Percentiles rank a stretch among this genome's conserved stretches.
Evolutionary conservation across 2,888 invertebrate species (phyloP).

Genomic region (Eupithecia vulgata): DNA sequence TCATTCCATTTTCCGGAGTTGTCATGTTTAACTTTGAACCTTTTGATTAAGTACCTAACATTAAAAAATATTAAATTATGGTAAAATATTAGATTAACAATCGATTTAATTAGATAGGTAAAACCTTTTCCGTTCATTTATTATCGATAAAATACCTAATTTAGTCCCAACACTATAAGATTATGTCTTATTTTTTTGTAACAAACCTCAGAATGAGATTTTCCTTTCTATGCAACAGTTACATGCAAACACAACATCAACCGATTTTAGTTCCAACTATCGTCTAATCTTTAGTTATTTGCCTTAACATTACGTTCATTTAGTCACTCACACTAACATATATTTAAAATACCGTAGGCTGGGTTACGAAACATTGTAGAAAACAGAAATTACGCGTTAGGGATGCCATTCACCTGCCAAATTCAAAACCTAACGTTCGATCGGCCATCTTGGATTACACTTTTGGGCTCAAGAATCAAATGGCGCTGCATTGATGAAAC

Average conservation of each 20-base stretch:
- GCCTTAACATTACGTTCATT: constrained; percentile 37
- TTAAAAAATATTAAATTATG: no score
- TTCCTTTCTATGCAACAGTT: not conserved
- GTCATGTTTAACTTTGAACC: not conserved
- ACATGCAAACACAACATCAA: not conserved
- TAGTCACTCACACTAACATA: constrained; percentile 38
- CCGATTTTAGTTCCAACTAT: not conserved
- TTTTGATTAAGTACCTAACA: not conserved
- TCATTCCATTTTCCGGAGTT: not conserved
- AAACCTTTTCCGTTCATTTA: not conserved
- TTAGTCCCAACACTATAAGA: not conserved
- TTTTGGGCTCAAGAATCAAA: not conserved
- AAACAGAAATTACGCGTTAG: constrained; percentile 20
- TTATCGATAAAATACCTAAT: not conserved
- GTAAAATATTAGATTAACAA: no score
- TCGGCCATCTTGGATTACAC: constrained; percentile 3
- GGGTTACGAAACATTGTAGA: constrained; percentile 50
- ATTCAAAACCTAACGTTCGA: not conserved
- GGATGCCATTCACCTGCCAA: constrained; percentile 3
- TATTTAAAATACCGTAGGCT: constrained; percentile 59
- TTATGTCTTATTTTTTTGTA: not conserved
- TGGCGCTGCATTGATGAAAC: constrained; percentile 1
- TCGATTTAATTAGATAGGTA: no score
- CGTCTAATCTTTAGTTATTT: constrained; percentile 18
- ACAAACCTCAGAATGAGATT: not conserved